Conservation (phyloP, 2,113 vertebrate species). For the Triplophysa siluroides region DNA sequence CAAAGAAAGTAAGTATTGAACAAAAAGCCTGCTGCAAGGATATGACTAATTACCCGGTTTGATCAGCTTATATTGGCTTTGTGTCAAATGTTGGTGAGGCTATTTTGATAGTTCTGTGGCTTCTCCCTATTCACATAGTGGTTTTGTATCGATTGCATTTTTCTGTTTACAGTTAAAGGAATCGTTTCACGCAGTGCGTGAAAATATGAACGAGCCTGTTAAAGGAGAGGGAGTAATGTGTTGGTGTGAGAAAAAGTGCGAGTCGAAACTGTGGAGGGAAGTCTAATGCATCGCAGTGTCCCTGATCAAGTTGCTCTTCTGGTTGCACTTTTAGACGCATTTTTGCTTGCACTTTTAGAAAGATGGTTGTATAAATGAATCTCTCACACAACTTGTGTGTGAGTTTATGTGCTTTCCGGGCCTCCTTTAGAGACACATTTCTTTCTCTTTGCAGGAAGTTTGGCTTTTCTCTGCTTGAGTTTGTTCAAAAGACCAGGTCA, state of each 20-base stretch:
- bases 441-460: conserved; percentile 1
- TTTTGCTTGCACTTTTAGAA: conserved; percentile 25
- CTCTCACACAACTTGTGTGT: background rate
- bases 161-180: background rate
- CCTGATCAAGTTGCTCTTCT: background rate
- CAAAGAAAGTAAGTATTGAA: conserved; percentile 37
- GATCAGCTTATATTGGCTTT: conserved; percentile 29
- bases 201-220: background rate
- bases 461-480: conserved; percentile 16
- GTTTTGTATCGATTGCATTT: conserved; percentile 45
- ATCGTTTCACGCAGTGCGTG: background rate
- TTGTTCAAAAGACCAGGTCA: background rate
- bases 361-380: conserved; percentile 3
- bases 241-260: background rate
- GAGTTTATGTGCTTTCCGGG: background rate
- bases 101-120: conserved; percentile 40
- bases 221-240: background rate
- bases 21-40: conserved; percentile 22
- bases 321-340: conserved; percentile 8
- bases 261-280: background rate
- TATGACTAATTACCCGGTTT: conserved; percentile 33
- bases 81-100: conserved; percentile 27
- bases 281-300: background rate
- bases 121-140: conserved; percentile 21
- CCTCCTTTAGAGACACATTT: conserved; percentile 11